Evolutionary conservation across 1,140 invertebrate species (phyloP).

Genomic region (Macrobrachium nipponense): DNA sequence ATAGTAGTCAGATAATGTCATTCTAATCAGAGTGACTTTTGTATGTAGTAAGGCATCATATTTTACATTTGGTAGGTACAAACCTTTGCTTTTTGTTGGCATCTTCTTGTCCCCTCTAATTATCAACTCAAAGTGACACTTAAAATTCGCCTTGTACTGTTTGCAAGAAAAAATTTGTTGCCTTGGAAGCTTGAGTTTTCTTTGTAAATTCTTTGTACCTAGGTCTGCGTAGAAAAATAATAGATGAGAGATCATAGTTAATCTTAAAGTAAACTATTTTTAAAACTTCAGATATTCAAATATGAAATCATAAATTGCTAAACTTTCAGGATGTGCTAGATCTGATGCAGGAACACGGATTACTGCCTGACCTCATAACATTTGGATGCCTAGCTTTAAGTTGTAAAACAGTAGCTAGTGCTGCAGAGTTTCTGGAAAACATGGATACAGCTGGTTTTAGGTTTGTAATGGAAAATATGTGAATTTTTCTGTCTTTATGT

Average conservation of each 20-base stretch:
- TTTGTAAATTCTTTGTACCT: too few relatives aligned
- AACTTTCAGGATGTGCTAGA: slow-evolving; percentile 67
- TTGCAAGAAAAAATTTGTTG: too few relatives aligned
- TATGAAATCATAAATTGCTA: too few relatives aligned
- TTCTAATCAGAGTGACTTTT: neutral
- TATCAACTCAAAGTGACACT: too few relatives aligned
- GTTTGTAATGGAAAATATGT: slow-evolving; percentile 15
- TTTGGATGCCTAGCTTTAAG: slow-evolving; percentile 86
- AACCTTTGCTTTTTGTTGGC: too few relatives aligned
- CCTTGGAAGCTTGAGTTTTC: too few relatives aligned
- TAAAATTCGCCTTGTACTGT: too few relatives aligned
- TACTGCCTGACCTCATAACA: slow-evolving; percentile 82
- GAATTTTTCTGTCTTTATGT: neutral
- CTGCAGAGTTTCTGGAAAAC: slow-evolving; percentile 75
- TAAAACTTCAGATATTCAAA: neutral
- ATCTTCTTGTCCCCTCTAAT: too few relatives aligned
- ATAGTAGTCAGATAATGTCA: neutral
- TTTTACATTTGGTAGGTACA: neutral
- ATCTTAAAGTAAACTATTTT: neutral
- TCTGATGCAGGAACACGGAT: slow-evolving; percentile 73
- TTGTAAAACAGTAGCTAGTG: slow-evolving; percentile 76
- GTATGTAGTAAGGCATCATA: neutral
- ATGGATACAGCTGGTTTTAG: slow-evolving; percentile 70
- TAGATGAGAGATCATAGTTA: too few relatives aligned
- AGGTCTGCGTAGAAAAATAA: too few relatives aligned